Evolutionary conservation across 2,888 invertebrate genomes (phyloP), one percentile per base, ranked within the genome.

Genomic region (Timema podura): DNA sequence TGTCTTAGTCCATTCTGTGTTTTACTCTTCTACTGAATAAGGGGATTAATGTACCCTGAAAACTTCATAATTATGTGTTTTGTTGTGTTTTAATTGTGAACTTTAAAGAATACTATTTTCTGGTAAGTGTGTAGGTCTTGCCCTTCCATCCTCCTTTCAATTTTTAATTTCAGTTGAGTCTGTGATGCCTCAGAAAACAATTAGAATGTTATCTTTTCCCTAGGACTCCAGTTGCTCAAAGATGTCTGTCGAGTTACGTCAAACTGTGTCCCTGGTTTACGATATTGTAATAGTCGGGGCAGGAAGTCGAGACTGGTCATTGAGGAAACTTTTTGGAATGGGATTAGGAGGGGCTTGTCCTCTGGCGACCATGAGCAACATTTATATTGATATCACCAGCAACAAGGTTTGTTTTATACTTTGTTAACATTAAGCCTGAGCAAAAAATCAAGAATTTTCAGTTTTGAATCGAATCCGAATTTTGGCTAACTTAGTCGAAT

Each of bases 191-290:
- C 51, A 13, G 11, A 15, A 51, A 51, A 1, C 11, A 30, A 30
- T 30, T 30, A 30, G 30, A 30, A 30, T 30, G 30, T 30, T 47
- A 16, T 73, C 67, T 67, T 44, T 59, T 49, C 67, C 61, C 79
- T 80, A 85, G 75, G 84, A 87, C 76, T 77, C 80, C 70, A 83
- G 80, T 9, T 89, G 91, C 76, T 82, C 82, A 10, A 82, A 85
- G 73, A 86, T 88, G 59, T 86, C 90, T 30, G 82, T 95, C 68
- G 95, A 96, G 81, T 85, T 97, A 51, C 90, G 88, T 73, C 92
- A 95, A 80, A 91, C 93, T 1, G 89, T 97, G 67, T 90, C 93
- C 57, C 84, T 96, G 68, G 93, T 98, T 0, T 94, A 95, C 82
- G 95, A 95, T 82, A 87, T 88, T 74, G 85, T 88, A 73, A 85